Conservation (phyloP, 2,113 vertebrate genomes). For the Oncorhynchus nerka region DNA sequence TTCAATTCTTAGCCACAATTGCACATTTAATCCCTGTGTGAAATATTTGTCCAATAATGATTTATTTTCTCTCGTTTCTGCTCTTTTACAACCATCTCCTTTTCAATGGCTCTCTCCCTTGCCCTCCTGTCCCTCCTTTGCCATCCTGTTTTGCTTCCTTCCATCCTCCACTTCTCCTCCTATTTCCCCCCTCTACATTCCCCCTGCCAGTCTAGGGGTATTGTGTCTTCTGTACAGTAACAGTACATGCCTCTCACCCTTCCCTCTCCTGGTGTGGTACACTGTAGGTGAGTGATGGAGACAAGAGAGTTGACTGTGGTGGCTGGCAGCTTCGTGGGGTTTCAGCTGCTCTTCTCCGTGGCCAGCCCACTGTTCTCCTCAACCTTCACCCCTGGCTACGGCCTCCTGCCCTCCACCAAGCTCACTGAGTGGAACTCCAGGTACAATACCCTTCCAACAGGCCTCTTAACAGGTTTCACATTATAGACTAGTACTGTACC, state of each 20-base stretch:
- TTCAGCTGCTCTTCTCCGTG: slow-evolving; percentile 76
- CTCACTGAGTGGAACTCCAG: slow-evolving; percentile 82
- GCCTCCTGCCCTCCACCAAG: slow-evolving; percentile 61
- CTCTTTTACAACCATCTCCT: slow-evolving; percentile 6
- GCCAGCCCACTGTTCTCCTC: slow-evolving; percentile 70
- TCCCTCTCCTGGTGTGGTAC: slow-evolving; percentile 6
- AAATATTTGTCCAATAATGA: slow-evolving; percentile 45
- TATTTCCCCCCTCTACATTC: background rate
- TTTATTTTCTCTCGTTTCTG: slow-evolving; percentile 15
- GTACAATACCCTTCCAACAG: slow-evolving; percentile 47
- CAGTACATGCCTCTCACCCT: slow-evolving; percentile 1
- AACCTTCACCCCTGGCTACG: slow-evolving; percentile 60
- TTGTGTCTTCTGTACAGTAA: background rate
- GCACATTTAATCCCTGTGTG: slow-evolving; percentile 51
- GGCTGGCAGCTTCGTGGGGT: slow-evolving; percentile 74
- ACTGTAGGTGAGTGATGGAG: slow-evolving; percentile 76
- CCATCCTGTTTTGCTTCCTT: slow-evolving; percentile 17
- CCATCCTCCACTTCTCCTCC: slow-evolving; percentile 14
- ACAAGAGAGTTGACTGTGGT: slow-evolving; percentile 77
- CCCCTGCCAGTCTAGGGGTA: background rate
- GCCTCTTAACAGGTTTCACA: no score
- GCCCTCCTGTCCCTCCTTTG: background rate
- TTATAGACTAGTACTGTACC: no score
- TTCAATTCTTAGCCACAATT: slow-evolving; percentile 31
- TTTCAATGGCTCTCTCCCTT: background rate